Conservation (phyloP, 2,888 invertebrate genomes). For the Sesia apiformis region DNA sequence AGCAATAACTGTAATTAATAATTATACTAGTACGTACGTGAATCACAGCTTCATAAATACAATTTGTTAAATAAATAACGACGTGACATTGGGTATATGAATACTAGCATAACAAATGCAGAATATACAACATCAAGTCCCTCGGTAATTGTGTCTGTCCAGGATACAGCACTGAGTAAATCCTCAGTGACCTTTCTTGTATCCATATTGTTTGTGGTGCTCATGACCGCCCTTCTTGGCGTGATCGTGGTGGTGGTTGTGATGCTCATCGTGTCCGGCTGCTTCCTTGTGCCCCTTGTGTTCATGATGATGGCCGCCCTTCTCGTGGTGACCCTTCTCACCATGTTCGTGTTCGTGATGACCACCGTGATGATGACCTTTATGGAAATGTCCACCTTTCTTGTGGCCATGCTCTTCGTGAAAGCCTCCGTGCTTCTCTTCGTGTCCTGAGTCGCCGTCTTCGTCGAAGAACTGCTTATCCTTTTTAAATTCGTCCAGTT, state of each 20-base stretch:
- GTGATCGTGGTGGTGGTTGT: slow-evolving; percentile 82
- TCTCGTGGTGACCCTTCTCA: slow-evolving; percentile 86
- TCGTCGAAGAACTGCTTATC: slow-evolving; percentile 91
- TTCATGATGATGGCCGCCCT: slow-evolving; percentile 86
- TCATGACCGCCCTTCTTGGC: slow-evolving; percentile 88
- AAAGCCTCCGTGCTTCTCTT: slow-evolving; percentile 86
- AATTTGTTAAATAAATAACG: background rate
- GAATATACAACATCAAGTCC: slow-evolving; percentile 8
- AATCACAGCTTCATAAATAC: background rate
- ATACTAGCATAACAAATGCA: background rate
- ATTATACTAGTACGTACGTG: background rate
- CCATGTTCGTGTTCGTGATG: slow-evolving; percentile 86
- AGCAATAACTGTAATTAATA: too few relatives aligned
- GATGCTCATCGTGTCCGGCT: slow-evolving; percentile 84
- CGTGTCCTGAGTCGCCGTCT: slow-evolving; percentile 86
- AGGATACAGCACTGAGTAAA: slow-evolving; percentile 1
- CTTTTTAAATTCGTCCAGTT: slow-evolving; percentile 89
- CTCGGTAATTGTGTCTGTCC: slow-evolving; percentile 4
- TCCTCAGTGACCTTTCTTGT: slow-evolving; percentile 67
- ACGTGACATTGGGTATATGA: background rate
- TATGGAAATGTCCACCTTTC: slow-evolving; percentile 87
- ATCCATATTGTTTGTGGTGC: slow-evolving; percentile 86
- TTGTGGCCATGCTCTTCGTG: slow-evolving; percentile 87
- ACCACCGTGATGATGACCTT: slow-evolving; percentile 85
- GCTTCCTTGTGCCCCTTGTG: slow-evolving; percentile 86